Evolutionary conservation across 2,888 invertebrate species (phyloP), one percentile per base, ranked within the genome.

Genomic region (Cremastinae sp.): DNA sequence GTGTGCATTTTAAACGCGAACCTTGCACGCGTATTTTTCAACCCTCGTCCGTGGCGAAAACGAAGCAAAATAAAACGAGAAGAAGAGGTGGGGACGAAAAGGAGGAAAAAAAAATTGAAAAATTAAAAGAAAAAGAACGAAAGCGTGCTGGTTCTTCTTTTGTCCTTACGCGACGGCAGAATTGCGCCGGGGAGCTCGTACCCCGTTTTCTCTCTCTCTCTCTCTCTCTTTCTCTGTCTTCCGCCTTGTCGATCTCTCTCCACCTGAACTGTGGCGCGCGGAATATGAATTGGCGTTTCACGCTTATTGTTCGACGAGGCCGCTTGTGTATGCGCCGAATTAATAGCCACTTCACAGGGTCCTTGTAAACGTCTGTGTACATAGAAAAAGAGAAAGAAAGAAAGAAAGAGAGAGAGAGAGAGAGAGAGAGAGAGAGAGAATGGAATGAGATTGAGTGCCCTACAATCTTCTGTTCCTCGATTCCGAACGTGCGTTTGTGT

Each of bases 241-340:
- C 7, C 28, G 2, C 28, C 5, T 5, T 28, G 2, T 28, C 28
- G 2, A 2, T 2, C 28, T 28, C 28, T 28, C 28, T 28, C 66
- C 37, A 51, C 75, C 81, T 80, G 82, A 82, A 83, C 82, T 28
- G 28, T 28, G 28, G 28, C 28, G 28, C 83, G 83, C 81, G 78
- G 83, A 83, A 85, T 85, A 87, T 88, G 87, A 87, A 86, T 86
- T 87, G 87, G 86, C 87, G 86, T 88, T 88, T 87, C 87, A 84
- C 87, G 84, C 86, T 85, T 86, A 87, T 87, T 87, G 87, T 86
- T 82, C 82, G 81, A 82, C 83, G 81, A 83, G 81, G 83, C 68
- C 83, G 81, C 79, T 83, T 84, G 87, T 86, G 85, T 85, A 28
- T 28, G 28, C 82, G 84, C 83, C 84, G 87, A 86, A 87, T 87